phyloP scores from a whole-genome alignment of 2,888 invertebrate species.

The Eilema caniola region DNA sequence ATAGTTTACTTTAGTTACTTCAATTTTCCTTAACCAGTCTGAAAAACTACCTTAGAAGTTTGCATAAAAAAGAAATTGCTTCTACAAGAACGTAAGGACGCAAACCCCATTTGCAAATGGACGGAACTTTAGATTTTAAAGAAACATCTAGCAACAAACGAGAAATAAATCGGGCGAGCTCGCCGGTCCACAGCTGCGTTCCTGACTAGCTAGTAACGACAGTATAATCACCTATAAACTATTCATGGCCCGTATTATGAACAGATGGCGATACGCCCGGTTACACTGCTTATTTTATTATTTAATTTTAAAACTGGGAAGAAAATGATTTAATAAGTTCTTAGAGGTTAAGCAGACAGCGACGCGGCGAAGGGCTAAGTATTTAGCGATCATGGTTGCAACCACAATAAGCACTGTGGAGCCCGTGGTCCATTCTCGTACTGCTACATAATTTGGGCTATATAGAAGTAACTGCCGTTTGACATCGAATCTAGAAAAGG shows the following conservation, averaged over 20 bases:
- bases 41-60: too few species aligned
- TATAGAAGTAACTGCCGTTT: neutral
- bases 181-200: slow-evolving; percentile 37
- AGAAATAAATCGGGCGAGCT: slow-evolving; percentile 21
- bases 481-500: too few species aligned
- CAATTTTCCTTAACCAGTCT: too few species aligned
- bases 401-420: too few species aligned
- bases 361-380: neutral
- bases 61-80: neutral
- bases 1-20: too few species aligned
- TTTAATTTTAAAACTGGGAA: slow-evolving; percentile 20
- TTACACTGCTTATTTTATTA: slow-evolving; percentile 18
- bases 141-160: slow-evolving; percentile 24
- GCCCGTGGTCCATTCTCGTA: neutral
- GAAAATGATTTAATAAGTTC: slow-evolving; percentile 3
- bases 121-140: slow-evolving; percentile 18
- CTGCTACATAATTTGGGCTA: neutral
- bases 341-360: neutral
- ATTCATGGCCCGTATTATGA: slow-evolving; percentile 38
- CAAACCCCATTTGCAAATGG: neutral
- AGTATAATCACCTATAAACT: slow-evolving; percentile 50
- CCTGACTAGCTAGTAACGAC: slow-evolving; percentile 34
- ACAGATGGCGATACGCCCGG: slow-evolving; percentile 41
- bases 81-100: neutral
- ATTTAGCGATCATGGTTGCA: neutral